Conservation (phyloP, 1,140 invertebrate genomes). For the Pteromalus puparum region DNA sequence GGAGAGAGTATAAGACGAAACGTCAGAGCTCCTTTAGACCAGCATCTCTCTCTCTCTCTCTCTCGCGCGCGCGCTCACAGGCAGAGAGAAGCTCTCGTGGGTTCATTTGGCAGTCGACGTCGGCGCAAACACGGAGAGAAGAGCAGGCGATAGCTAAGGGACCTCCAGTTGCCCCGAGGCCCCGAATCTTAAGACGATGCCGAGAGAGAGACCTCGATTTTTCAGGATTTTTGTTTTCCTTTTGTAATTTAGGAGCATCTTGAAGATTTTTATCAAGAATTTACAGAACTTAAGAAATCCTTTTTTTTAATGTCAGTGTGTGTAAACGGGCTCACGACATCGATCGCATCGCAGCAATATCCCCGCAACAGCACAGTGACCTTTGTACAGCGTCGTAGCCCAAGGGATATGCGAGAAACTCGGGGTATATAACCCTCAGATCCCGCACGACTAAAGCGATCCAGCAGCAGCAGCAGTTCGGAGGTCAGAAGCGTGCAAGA, state of each 20-base stretch:
- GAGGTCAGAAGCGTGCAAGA: background rate
- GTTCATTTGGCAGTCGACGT: constrained; percentile 62
- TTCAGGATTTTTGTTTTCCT: background rate
- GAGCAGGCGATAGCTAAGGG: background rate
- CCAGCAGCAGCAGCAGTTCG: background rate
- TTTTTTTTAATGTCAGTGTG: too few relatives aligned
- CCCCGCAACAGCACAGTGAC: too few relatives aligned
- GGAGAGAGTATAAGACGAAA: constrained; percentile 55
- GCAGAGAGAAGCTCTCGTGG: constrained; percentile 40
- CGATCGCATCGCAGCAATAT: too few relatives aligned
- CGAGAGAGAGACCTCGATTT: background rate
- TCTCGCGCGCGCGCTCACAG: too few relatives aligned
- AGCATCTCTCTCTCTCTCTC: background rate
- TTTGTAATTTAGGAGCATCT: too few relatives aligned
- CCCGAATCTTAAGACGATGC: constrained; percentile 30
- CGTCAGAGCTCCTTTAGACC: constrained; percentile 44
- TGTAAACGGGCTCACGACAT: too few relatives aligned
- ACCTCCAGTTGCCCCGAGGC: constrained; percentile 28
- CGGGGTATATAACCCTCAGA: too few relatives aligned
- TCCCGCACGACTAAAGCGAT: background rate
- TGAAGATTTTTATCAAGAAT: too few relatives aligned
- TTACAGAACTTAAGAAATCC: too few relatives aligned
- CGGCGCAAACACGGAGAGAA: constrained; percentile 58
- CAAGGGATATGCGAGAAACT: too few relatives aligned
- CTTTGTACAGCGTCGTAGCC: too few relatives aligned